Evolutionary conservation across 2,888 invertebrate genomes (phyloP).

Genomic region (Lochmaea capreae): DNA sequence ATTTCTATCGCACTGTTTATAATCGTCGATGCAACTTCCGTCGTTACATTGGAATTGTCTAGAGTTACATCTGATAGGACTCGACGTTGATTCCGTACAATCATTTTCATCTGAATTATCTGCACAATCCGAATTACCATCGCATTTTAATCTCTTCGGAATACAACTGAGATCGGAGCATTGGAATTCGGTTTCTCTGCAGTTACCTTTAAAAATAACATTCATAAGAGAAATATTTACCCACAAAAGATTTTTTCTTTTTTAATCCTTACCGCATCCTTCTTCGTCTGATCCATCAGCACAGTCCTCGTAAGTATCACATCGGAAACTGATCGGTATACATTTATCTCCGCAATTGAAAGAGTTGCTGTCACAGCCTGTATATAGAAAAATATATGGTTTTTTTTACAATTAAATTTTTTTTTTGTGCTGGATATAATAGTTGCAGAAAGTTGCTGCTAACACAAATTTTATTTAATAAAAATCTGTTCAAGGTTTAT

Average conservation of each 20-base stretch:
- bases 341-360: constrained; percentile 69
- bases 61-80: constrained; percentile 63
- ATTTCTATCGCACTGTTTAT: constrained; percentile 68
- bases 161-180: constrained; percentile 73
- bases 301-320: constrained; percentile 71
- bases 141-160: constrained; percentile 69
- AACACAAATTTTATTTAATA: too few relatives aligned
- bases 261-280: constrained; percentile 65
- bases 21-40: constrained; percentile 70
- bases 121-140: constrained; percentile 71
- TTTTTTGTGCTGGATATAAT: background rate
- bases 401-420: background rate
- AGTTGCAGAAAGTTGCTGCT: background rate
- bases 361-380: constrained; percentile 60
- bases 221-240: background rate
- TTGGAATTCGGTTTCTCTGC: constrained; percentile 75
- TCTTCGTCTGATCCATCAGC: constrained; percentile 71
- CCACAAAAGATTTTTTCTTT: background rate
- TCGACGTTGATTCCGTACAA: constrained; percentile 58
- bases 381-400: background rate
- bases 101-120: constrained; percentile 71
- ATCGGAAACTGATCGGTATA: constrained; percentile 63
- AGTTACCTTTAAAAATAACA: constrained; percentile 57
- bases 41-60: constrained; percentile 73
- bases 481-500: too few relatives aligned